Conservation (phyloP, 2,888 invertebrate genomes). For the Lasiommata megera region DNA sequence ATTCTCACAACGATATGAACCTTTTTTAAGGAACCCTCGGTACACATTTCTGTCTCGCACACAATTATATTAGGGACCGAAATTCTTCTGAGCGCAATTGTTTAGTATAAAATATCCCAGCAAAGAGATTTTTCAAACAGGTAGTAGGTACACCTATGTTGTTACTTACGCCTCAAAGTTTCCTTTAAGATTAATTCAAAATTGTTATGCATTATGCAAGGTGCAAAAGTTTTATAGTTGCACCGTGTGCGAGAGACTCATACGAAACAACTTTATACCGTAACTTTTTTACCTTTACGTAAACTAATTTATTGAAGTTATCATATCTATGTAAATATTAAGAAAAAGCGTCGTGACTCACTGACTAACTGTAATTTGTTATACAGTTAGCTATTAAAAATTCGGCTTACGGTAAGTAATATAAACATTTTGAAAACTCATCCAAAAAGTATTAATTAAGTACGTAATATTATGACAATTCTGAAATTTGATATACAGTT, state of each 20-base stretch:
- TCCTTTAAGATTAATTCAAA: conserved; percentile 42
- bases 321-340: no score
- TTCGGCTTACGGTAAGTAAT: no score
- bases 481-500: no score
- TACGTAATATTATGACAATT: no score
- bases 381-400: neutral
- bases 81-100: neutral
- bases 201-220: conserved; percentile 70
- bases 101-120: neutral
- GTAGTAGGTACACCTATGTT: neutral
- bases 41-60: no score
- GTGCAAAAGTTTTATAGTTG: conserved; percentile 65
- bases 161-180: conserved; percentile 15
- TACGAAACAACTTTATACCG: conserved; percentile 10
- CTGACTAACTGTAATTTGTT: no score
- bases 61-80: no score
- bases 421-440: no score
- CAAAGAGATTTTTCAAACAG: neutral
- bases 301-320: neutral
- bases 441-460: no score
- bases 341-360: no score
- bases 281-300: conserved; percentile 9
- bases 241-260: conserved; percentile 53
- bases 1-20: no score
- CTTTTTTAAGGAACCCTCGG: no score